Evolutionary conservation across 2,113 vertebrate genomes (phyloP).

Genomic region (Amphiprion percula): DNA sequence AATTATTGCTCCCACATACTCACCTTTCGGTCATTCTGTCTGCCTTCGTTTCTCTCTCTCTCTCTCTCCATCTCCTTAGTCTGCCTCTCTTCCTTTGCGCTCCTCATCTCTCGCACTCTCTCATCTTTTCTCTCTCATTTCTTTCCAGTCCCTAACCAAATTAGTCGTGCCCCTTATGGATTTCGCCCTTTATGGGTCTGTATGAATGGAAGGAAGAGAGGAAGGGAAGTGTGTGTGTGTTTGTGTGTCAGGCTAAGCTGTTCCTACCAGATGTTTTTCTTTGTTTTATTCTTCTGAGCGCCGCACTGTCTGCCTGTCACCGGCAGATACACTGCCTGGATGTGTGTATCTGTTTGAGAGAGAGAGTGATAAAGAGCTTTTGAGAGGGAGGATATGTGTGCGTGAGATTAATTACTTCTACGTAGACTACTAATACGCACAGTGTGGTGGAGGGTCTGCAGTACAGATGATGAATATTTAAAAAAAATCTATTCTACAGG

Average conservation of each 20-base stretch:
- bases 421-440: conserved; percentile 36
- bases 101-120: conserved; percentile 17
- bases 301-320: conserved; percentile 75
- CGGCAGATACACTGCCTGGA: conserved; percentile 59
- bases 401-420: conserved; percentile 65
- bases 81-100: conserved; percentile 7
- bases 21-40: conserved; percentile 74
- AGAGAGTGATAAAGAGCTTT: conserved; percentile 32
- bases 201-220: conserved; percentile 62
- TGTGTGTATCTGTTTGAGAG: conserved; percentile 29
- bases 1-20: conserved; percentile 77
- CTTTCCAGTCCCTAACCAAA: conserved; percentile 72
- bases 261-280: conserved; percentile 76
- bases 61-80: conserved; percentile 45
- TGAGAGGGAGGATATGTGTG: conserved; percentile 35
- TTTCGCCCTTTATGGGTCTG: conserved; percentile 73
- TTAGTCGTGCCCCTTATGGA: conserved; percentile 72
- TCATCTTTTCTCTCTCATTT: conserved; percentile 55
- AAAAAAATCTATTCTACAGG: conserved; percentile 7
- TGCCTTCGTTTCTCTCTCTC: conserved; percentile 22
- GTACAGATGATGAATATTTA: conserved; percentile 33
- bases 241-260: conserved; percentile 64
- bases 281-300: conserved; percentile 71
- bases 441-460: conserved; percentile 45
- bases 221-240: conserved; percentile 28